phyloP scores from a whole-genome alignment of 2,113 vertebrate genomes.

The Mesoclemmys tuberculata region DNA sequence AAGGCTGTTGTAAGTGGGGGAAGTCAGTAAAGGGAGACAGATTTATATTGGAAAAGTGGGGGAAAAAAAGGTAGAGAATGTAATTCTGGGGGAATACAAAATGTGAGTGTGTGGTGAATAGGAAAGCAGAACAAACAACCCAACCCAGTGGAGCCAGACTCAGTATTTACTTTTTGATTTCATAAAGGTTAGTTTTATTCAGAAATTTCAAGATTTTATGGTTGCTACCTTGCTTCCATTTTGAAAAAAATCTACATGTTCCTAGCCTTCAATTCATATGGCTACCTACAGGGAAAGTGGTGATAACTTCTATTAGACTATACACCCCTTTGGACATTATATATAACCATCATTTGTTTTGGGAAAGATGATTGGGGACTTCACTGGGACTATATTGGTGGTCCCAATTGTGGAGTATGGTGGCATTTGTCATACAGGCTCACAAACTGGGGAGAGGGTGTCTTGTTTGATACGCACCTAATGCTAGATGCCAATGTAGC shows the following conservation, averaged over 20 bases:
- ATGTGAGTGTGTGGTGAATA: not conserved
- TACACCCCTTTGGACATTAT: too few species aligned
- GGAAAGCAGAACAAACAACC: not conserved
- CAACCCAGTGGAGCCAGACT: not conserved
- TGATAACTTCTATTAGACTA: not conserved
- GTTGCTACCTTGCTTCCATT: not conserved
- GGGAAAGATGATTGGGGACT: not conserved
- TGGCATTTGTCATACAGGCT: not conserved
- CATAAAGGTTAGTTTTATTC: not conserved
- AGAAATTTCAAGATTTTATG: not conserved
- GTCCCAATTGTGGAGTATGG: not conserved
- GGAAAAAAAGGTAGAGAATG: not conserved
- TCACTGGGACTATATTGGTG: not conserved
- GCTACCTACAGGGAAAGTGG: not conserved
- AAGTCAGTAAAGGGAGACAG: not conserved
- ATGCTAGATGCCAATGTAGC: too few species aligned
- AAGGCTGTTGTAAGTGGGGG: not conserved
- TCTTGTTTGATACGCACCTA: not conserved
- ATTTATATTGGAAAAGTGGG: not conserved
- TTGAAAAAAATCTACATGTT: not conserved
- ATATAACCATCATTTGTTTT: not conserved
- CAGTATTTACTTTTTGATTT: not conserved
- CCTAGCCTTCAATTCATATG: not conserved
- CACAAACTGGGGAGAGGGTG: too few species aligned
- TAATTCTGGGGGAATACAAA: not conserved